Conservation (phyloP, 2,888 invertebrate species). For the Lycia hirtaria region DNA sequence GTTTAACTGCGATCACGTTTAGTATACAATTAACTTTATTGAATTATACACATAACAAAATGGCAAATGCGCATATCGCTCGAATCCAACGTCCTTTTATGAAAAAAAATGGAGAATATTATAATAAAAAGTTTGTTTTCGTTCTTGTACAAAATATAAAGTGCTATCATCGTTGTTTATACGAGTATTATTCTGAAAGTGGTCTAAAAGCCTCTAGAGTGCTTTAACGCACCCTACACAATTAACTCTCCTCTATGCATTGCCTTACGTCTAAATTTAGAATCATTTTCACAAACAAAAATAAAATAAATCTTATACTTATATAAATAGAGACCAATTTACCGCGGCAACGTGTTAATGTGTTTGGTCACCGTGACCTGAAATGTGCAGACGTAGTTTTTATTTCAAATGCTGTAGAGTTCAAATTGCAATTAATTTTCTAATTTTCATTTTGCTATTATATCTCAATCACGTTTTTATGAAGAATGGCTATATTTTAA, state of each 20-base stretch:
- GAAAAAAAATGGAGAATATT: too few relatives aligned
- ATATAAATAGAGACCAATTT: not conserved
- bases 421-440: not conserved
- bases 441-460: not conserved
- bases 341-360: not conserved
- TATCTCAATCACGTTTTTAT: not conserved
- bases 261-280: constrained; percentile 64
- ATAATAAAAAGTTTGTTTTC: too few relatives aligned
- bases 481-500: not conserved
- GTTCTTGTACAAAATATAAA: constrained; percentile 5
- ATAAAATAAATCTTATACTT: constrained; percentile 13
- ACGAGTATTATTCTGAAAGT: constrained; percentile 17
- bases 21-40: too few relatives aligned
- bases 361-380: constrained; percentile 5
- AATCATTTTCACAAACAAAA: constrained; percentile 39
- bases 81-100: too few relatives aligned
- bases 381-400: constrained; percentile 14
- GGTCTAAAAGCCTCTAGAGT: constrained; percentile 51
- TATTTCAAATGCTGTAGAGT: constrained; percentile 9
- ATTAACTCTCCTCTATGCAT: constrained; percentile 58
- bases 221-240: constrained; percentile 60
- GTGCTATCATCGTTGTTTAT: constrained; percentile 3
- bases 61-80: too few relatives aligned
- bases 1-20: too few relatives aligned
- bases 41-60: too few relatives aligned